Conservation (phyloP, 2,113 vertebrate genomes). For the Hydrochoerus hydrochaeris region DNA sequence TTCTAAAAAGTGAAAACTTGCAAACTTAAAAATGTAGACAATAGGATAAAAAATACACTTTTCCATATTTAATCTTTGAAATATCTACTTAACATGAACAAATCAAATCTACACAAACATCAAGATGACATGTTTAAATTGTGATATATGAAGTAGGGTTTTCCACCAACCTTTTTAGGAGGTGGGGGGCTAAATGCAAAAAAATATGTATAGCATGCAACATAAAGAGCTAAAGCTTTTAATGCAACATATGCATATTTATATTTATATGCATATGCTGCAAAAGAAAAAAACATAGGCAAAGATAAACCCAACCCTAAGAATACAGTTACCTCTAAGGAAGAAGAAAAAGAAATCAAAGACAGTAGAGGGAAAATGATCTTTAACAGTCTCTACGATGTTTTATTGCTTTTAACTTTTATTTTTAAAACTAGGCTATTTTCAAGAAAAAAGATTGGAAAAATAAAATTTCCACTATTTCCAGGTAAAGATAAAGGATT, state of each 20-base stretch:
- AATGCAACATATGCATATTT: neutral
- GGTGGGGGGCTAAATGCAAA: neutral
- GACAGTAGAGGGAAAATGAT: neutral
- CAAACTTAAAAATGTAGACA: constrained; percentile 15
- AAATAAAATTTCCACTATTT: constrained; percentile 46
- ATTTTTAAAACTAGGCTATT: neutral
- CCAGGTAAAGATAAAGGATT: constrained; percentile 46
- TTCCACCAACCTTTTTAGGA: neutral
- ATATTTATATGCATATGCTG: neutral
- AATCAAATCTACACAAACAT: constrained; percentile 48
- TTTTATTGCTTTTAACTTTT: constrained; percentile 16
- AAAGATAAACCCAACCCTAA: neutral
- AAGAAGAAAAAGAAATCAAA: constrained; percentile 38
- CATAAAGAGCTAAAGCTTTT: constrained; percentile 32
- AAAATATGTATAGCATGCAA: neutral
- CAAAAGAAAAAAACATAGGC: neutral
- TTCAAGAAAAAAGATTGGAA: constrained; percentile 22
- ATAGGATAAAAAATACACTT: constrained; percentile 25
- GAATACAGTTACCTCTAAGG: neutral
- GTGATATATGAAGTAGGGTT: neutral
- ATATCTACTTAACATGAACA: constrained; percentile 35
- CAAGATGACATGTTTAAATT: constrained; percentile 40
- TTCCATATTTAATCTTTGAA: constrained; percentile 23
- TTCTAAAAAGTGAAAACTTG: neutral
- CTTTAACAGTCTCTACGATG: constrained; percentile 5